Evolutionary conservation across 2,888 invertebrate genomes (phyloP), one percentile per base, ranked within the genome.

Genomic region (Drosophila falleni): DNA sequence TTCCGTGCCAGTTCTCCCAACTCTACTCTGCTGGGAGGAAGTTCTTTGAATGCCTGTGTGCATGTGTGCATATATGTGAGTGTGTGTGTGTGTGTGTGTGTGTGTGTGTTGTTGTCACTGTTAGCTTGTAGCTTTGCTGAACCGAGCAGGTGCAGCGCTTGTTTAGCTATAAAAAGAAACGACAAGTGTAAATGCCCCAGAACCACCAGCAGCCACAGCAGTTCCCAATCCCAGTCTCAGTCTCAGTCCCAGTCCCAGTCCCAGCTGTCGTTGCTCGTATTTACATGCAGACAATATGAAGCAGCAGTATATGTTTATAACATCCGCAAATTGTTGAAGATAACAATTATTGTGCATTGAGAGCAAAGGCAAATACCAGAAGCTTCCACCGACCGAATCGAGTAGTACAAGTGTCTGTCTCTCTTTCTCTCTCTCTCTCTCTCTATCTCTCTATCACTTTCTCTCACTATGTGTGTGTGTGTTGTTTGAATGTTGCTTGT

Each of bases 261-360:
- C 56, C 77, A 77, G 77, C 65, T 77, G 71, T 55, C 74, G 71
- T 74, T 76, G 63, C 74, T 73, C 78, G 81, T 83, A 84, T 84
- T 84, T 84, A 86, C 86, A 84, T 84, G 86, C 84, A 86, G 80
- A 83, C 86, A 84, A 86, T 84, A 84, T 86, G 83, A 84, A 86
- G 78, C 83, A 80, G 86, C 80, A 80, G 74, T 86, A 84, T 86
- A 87, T 86, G 87, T 87, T 86, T 87, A 87, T 87, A 87, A 87
- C 86, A 87, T 87, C 85, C 86, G 86, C 86, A 87, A 87, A 87
- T 87, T 87, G 86, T 87, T 87, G 84, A 87, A 87, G 87, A 87
- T 87, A 87, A 86, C 83, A 87, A 86, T 86, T 86, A 86, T 86
- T 85, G 87, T 86, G 85, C 83, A 86, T 76, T 84, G 87, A 87